These are phyloP conservation scores for Lasioglossum zephyrum DNA, from an alignment of 2,888 invertebrate species.

Conservation along the genomic window DNA sequence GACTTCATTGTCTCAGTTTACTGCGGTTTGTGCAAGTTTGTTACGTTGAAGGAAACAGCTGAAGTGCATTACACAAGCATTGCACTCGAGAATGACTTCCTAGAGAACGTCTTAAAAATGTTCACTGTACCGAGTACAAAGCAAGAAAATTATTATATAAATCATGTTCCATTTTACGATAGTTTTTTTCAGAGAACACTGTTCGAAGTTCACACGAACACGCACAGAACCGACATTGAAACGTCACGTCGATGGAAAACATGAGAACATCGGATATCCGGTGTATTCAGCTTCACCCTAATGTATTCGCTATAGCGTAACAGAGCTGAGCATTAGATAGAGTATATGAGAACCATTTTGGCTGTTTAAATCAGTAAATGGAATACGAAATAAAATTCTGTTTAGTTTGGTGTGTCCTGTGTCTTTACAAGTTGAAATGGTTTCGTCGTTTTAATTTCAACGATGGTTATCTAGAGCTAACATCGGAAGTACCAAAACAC, in stretches of 20 bases:
- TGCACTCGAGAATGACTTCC: no score
- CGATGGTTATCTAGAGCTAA: no score
- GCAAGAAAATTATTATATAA: neutral
- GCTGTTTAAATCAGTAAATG: no score
- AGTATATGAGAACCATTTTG: neutral
- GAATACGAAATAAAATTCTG: neutral
- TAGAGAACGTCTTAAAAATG: neutral
- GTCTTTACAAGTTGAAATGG: neutral
- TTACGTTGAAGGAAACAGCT: no score
- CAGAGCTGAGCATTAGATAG: slow-evolving; percentile 22
- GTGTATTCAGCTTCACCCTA: slow-evolving; percentile 61
- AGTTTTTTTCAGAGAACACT: no score
- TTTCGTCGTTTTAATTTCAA: neutral
- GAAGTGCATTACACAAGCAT: no score
- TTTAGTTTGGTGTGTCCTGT: neutral
- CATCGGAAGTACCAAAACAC: neutral
- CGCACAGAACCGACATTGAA: slow-evolving; percentile 1
- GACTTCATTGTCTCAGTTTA: no score
- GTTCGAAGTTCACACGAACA: neutral
- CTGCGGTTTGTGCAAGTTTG: no score
- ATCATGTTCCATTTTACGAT: neutral
- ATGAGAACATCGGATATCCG: slow-evolving; percentile 75
- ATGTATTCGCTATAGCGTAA: slow-evolving; percentile 61
- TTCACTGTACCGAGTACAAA: neutral
- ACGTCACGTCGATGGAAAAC: neutral